Base-by-base conservation (phyloP, 1,140 invertebrate genomes). In the Nautilus pompilius region DNA sequence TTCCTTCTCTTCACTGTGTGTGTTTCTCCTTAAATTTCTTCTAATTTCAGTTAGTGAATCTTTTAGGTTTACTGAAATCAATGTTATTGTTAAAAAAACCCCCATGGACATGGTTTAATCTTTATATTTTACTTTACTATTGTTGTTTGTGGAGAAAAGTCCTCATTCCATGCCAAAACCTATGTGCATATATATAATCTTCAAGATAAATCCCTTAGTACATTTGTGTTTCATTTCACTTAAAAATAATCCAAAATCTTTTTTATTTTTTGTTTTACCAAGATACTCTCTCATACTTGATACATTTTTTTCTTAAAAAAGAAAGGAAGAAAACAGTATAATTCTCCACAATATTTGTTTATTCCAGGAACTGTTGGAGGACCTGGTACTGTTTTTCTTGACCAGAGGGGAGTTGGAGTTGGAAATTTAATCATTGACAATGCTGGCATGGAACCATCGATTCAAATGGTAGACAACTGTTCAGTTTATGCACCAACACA, bases 311-410 rank as follows among this genome's bases (percentile, higher is more conserved):
- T 20, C 30, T n/a, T 17, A 13, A 10, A 8, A 8, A 8, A 22
- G 6, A 53, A 17, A 20, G 8, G 8, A 53, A 22, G 8, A 10
- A 26, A 53, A 13, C 49, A 26, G 22, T 22, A 53, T 20, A 13
- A 17, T 61, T 29, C 54, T 53, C 26, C 10, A 10, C 26, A 30
- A 17, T 8, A 10, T 5, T 51, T 3, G 24, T 15, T 54, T n/a
- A n/a, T 26, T 32, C 29, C 48, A 62, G 60, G 60, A 24, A 49
- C 30, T n/a, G 22, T 30, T 2, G 60, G 60, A 2, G 49, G 60
- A 32, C 49, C 60, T 34, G 60, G 60, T 15, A 57, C 60, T 15
- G 32, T 62, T 13, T 55, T 32, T 17, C 3, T 57, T 10, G 55
- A 28, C 41, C 22, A 2, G 32, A 17, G 2, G 20, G 24, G 29